phyloP scores from a whole-genome alignment of 2,888 invertebrate genomes.

The Seladonia tumulorum region DNA sequence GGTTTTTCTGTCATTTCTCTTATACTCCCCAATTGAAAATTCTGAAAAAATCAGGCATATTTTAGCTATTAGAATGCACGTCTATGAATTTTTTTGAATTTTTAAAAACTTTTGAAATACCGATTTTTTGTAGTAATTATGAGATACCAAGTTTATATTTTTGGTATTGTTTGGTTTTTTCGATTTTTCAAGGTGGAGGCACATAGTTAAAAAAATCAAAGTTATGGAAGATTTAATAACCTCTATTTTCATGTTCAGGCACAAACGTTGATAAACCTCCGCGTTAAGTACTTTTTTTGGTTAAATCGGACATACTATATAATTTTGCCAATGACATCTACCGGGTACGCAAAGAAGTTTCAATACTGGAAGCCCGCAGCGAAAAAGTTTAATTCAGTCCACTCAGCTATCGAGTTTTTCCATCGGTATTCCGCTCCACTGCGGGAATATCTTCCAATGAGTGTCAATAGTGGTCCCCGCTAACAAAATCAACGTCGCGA shows the following conservation, averaged over 20 bases:
- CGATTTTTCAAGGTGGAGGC: too few relatives aligned
- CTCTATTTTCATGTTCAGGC: not conserved
- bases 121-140: too few relatives aligned
- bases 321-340: constrained; percentile 17
- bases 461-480: constrained; percentile 36
- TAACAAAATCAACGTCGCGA: constrained; percentile 45
- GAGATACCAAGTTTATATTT: too few relatives aligned
- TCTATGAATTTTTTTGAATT: too few relatives aligned
- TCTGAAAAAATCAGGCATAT: too few relatives aligned
- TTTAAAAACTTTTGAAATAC: too few relatives aligned
- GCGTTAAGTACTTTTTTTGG: not conserved
- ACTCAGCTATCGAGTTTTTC: constrained; percentile 37
- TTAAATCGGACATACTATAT: not conserved
- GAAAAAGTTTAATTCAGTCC: constrained; percentile 37
- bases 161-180: too few relatives aligned
- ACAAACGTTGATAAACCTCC: not conserved
- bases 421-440: not conserved
- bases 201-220: too few relatives aligned
- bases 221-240: not conserved
- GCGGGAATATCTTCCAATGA: constrained; percentile 34
- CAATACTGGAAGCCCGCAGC: not conserved
- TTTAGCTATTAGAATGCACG: too few relatives aligned
- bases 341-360: constrained; percentile 9
- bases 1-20: too few relatives aligned
- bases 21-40: too few relatives aligned